Evolutionary conservation across 2,888 invertebrate species (phyloP), one percentile per base, ranked within the genome.

Genomic region (Tigriopus californicus): DNA sequence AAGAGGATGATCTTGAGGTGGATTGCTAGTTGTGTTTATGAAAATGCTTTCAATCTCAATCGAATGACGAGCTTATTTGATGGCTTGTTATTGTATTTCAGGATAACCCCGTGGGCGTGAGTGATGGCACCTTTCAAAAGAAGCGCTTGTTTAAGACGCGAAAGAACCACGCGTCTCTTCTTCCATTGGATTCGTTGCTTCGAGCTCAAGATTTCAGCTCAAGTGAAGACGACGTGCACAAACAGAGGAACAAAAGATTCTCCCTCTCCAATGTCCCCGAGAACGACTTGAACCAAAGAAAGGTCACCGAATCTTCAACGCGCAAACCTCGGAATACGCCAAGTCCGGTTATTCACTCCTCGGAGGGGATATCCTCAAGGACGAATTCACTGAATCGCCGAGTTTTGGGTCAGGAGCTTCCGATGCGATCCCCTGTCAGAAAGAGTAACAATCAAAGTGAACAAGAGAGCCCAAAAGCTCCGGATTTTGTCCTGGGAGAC

Each of bases 51-150:
- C 5, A n/a, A 11, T 18, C 46, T 18, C n/a, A 44, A 44, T 44
- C 10, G 15, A 44, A 44, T 6, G 18, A 44, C 3, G 20, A 22
- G 22, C 22, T 5, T 49, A 18, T 49, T 22, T 15, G 33, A 33
- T 33, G 2, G n/a, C 24, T 33, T 13, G 6, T 42, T 44, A 41
- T 61, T 22, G 62, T 62, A 61, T 64, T 67, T n/a, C 64, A 76
- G 76, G 76, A 75, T 62, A 70, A 74, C 60, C 69, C 72, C 4
- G 72, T 77, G 20, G 76, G 76, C 13, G 70, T 73, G 13, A 76
- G 76, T 3, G 75, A 74, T 52, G 77, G 76, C 25, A 71, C 72
- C 63, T 76, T 75, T 65, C 70, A 71, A 62, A 73, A 73, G 54
- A 67, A 70, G 48, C 70, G 72, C 61, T 65, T 76, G 57, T 77